Evolutionary conservation across 2,888 invertebrate genomes (phyloP).

Genomic region (Patella caerulea): DNA sequence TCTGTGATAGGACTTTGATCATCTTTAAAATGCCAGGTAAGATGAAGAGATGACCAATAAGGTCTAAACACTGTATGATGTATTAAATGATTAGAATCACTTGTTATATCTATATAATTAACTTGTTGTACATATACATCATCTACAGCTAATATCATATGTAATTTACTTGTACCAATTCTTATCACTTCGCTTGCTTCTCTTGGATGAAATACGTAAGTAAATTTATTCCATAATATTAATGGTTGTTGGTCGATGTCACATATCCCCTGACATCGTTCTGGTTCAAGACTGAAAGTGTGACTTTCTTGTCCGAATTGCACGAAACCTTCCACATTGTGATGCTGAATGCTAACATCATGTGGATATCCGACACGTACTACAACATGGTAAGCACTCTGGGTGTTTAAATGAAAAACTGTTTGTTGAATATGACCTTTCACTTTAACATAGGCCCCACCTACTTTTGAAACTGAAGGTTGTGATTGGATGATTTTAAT

Average conservation of each 20-base stretch:
- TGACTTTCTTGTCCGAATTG: conserved; percentile 28
- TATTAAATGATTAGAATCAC: too few species aligned
- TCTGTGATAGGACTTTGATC: too few species aligned
- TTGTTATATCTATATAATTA: too few species aligned
- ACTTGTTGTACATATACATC: too few species aligned
- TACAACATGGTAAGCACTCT: conserved; percentile 14
- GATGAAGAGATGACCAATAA: too few species aligned
- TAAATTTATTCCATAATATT: conserved; percentile 31
- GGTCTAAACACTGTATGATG: too few species aligned
- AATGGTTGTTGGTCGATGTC: conserved; percentile 20
- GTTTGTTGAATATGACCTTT: not conserved
- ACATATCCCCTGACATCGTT: conserved; percentile 27
- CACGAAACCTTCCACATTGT: conserved; percentile 28
- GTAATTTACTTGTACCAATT: too few species aligned
- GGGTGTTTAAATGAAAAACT: not conserved
- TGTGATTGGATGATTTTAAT: too few species aligned
- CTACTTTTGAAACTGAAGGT: not conserved
- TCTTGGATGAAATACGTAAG: not conserved
- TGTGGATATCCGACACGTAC: conserved; percentile 28
- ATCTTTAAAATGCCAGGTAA: too few species aligned
- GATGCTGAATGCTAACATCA: conserved; percentile 16
- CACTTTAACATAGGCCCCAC: not conserved
- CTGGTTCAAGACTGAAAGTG: conserved; percentile 29
- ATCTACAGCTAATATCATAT: too few species aligned
- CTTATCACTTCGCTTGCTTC: too few species aligned